Conservation (phyloP, 2,888 invertebrate species). For the Lapara coniferarum region DNA sequence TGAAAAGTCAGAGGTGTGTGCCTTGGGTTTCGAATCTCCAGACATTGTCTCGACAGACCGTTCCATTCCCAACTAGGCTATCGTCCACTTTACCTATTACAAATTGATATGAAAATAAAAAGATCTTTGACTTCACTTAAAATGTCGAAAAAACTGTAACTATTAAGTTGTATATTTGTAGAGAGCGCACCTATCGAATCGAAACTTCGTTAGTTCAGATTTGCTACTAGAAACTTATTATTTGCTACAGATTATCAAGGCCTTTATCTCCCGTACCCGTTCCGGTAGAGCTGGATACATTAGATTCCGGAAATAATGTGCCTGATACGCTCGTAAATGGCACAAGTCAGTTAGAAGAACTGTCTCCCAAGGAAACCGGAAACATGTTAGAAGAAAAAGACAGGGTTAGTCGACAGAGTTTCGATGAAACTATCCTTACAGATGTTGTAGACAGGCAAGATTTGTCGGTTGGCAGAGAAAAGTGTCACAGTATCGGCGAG, state of each 20-base stretch:
- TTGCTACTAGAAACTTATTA: too few relatives aligned
- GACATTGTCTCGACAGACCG: too few relatives aligned
- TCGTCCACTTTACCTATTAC: too few relatives aligned
- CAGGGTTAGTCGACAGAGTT: constrained; percentile 72
- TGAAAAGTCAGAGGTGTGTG: too few relatives aligned
- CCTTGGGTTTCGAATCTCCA: too few relatives aligned
- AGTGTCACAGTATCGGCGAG: constrained; percentile 79
- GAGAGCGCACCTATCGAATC: background rate
- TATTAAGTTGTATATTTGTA: background rate
- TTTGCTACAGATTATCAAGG: constrained; percentile 65
- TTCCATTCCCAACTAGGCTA: too few relatives aligned
- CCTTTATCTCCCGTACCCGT: constrained; percentile 68
- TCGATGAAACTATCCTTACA: constrained; percentile 67
- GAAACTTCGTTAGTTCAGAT: too few relatives aligned
- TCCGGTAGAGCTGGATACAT: constrained; percentile 45
- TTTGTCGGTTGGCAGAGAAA: constrained; percentile 65
- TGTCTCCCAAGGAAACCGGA: constrained; percentile 72
- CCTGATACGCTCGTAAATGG: constrained; percentile 62
- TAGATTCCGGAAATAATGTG: constrained; percentile 50
- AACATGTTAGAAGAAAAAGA: constrained; percentile 76
- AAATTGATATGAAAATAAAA: too few relatives aligned
- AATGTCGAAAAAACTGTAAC: background rate
- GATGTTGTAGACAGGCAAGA: constrained; percentile 71
- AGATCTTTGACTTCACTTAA: too few relatives aligned
- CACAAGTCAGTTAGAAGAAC: constrained; percentile 59